Evolutionary conservation across 2,113 vertebrate species (phyloP).

Genomic region (Oryzias melastigma): DNA sequence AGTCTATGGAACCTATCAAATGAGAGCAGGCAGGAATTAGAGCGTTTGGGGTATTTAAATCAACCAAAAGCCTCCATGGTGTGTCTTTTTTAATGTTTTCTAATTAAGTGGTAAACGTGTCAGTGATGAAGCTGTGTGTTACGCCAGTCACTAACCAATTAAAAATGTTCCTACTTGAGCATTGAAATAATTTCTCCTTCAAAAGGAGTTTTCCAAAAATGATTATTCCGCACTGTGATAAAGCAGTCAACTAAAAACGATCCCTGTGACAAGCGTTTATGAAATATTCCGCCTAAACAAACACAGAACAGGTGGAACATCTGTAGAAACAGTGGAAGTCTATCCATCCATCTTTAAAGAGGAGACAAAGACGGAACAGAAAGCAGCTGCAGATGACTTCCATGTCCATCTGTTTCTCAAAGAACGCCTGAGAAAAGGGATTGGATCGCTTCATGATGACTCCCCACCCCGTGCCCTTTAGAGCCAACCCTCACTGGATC

Average conservation of each 20-base stretch:
- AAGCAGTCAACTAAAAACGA: background rate
- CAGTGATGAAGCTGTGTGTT: background rate
- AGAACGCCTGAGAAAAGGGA: constrained; percentile 17
- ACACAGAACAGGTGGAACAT: constrained; percentile 20
- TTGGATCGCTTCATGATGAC: constrained; percentile 24
- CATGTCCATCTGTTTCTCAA: constrained; percentile 34
- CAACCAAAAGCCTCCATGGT: too few relatives aligned
- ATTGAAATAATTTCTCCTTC: constrained; percentile 5
- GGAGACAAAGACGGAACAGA: constrained; percentile 15
- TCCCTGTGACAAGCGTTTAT: background rate
- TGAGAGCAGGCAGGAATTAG: background rate
- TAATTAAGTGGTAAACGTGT: background rate
- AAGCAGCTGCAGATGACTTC: constrained; percentile 25
- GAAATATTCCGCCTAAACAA: background rate
- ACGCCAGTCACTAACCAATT: background rate
- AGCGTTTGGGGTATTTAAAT: too few relatives aligned
- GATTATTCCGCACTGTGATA: background rate
- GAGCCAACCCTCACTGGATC: constrained; percentile 18
- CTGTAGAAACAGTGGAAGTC: constrained; percentile 4
- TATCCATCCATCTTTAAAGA: constrained; percentile 23
- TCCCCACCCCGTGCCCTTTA: constrained; percentile 11
- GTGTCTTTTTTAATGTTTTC: too few relatives aligned
- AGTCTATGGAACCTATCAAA: background rate
- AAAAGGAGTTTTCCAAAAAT: too few relatives aligned
- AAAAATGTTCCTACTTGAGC: background rate